Percentiles rank a stretch among this genome's conserved stretches.
Evolutionary conservation across 2,113 vertebrate species (phyloP).

Genomic region (Burhinus oedicnemus): DNA sequence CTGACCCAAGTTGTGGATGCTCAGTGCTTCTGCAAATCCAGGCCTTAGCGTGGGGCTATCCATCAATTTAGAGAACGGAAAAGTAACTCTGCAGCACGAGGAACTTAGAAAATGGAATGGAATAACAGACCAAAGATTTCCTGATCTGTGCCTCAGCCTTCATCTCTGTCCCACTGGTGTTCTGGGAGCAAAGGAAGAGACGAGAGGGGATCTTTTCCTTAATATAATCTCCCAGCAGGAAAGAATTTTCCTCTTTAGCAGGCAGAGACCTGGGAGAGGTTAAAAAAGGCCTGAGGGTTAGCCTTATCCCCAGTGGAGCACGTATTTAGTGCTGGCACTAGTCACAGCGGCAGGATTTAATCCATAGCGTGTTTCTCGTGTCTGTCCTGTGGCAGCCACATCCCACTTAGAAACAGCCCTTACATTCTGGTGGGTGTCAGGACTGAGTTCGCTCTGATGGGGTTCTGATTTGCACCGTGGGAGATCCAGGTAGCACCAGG

Average conservation of each 20-base stretch:
- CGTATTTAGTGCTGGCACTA: not conserved
- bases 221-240: not conserved
- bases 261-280: not conserved
- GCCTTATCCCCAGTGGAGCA: not conserved
- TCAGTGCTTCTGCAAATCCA: not conserved
- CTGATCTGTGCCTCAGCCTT: not conserved
- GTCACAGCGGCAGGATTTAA: not conserved
- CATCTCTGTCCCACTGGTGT: not conserved
- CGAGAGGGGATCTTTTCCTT: not conserved
- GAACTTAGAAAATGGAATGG: not conserved
- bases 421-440: not conserved
- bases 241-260: not conserved
- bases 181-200: not conserved
- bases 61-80: not conserved
- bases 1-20: not conserved
- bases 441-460: not conserved
- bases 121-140: not conserved
- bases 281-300: not conserved
- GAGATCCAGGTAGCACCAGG: fast-evolving
- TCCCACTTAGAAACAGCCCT: not conserved
- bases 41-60: not conserved
- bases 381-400: not conserved
- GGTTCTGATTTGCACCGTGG: not conserved
- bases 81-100: not conserved
- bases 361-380: not conserved